A percentile compares a stretch with the other conserved stretches of the same genome.
phyloP scores from a whole-genome alignment of 2,113 vertebrate genomes.

The Epinephelus fuscoguttatus region DNA sequence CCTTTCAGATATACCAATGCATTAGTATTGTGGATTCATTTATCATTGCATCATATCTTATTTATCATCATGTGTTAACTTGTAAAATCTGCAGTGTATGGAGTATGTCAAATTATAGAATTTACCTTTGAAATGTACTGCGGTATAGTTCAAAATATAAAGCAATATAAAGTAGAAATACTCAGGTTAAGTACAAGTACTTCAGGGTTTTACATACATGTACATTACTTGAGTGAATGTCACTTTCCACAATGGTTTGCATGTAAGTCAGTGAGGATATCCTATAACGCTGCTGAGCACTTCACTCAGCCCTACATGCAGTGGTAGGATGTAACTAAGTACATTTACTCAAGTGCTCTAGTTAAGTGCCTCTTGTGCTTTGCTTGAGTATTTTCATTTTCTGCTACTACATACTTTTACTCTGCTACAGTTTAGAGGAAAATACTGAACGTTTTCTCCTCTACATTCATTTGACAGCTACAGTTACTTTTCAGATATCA shows the following conservation, averaged over 20 bases:
- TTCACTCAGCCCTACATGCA: not conserved
- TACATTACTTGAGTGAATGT: not conserved
- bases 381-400: not conserved
- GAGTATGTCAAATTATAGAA: too few relatives aligned
- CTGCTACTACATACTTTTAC: not conserved
- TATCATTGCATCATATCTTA: not conserved
- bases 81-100: not conserved
- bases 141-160: not conserved
- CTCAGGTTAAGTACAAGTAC: not conserved
- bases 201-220: not conserved
- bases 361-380: not conserved
- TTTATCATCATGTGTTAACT: not conserved
- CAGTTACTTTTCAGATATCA: not conserved
- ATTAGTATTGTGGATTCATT: not conserved
- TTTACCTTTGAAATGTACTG: not conserved
- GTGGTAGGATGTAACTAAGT: not conserved
- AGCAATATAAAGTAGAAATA: not conserved
- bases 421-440: not conserved
- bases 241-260: not conserved
- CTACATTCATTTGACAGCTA: not conserved
- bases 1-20: not conserved
- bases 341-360: conserved; percentile 18
- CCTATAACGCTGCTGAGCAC: not conserved
- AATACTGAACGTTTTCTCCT: not conserved
- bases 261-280: not conserved